Base-by-base conservation (phyloP, 1,140 invertebrate genomes). In the Achatina immaculata region DNA sequence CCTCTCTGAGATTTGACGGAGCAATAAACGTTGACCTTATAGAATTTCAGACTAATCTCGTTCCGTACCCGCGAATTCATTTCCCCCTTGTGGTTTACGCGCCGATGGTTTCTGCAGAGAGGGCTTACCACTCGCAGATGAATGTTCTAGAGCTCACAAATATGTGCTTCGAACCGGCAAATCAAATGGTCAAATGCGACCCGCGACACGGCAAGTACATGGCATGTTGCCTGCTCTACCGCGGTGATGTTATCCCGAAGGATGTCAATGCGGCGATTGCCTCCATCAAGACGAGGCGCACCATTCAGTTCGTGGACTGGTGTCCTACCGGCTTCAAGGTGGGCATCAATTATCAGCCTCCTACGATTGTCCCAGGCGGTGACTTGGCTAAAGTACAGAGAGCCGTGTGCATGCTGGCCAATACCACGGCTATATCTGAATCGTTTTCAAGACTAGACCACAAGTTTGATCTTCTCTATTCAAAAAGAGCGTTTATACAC, bases 161-260 rank as follows among this genome's bases (percentile, higher is more conserved):
- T 90, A 94, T 95, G 21, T 96, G 95, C 90, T 96, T 96, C 91
- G 95, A 96, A 90, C 95, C 95, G 43, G 94, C 94, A 83, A 96
- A 96, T 92, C 95, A 96, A 93, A 96, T 96, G 95, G 95, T 96
- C 90, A n/a, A n/a, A n/a, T n/a, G n/a, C n/a, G n/a, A n/a, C n/a
- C n/a, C n/a, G n/a, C n/a, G n/a, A n/a, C n/a, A n/a, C n/a, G n/a
- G n/a, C n/a, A n/a, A n/a, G n/a, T n/a, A n/a, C n/a, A n/a, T n/a
- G n/a, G n/a, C n/a, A n/a, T n/a, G n/a, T n/a, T n/a, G n/a, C n/a
- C n/a, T n/a, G n/a, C n/a, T n/a, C n/a, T n/a, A n/a, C n/a, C n/a
- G n/a, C n/a, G n/a, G n/a, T n/a, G n/a, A n/a, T n/a, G n/a, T n/a
- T n/a, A n/a, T n/a, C n/a, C n/a, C n/a, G n/a, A n/a, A n/a, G n/a